phyloP scores from a whole-genome alignment of 2,113 vertebrate species.

The Microtus ochrogaster region DNA sequence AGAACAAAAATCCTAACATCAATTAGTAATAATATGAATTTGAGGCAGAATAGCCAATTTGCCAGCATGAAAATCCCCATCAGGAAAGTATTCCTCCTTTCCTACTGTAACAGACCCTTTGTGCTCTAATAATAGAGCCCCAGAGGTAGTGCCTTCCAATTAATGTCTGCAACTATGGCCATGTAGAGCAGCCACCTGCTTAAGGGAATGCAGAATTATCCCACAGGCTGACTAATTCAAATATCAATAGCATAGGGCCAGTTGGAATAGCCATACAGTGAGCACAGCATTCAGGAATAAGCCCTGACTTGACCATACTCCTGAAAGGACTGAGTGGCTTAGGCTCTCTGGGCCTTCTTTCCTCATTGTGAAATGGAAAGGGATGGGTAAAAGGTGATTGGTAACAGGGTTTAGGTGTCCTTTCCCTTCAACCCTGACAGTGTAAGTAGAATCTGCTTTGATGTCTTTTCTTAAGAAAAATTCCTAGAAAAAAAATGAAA shows the following conservation, averaged over 20 bases:
- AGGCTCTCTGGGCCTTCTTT: not conserved
- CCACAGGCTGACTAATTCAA: not conserved
- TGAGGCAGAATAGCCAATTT: constrained; percentile 65
- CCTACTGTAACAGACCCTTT: not conserved
- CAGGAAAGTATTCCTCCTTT: constrained; percentile 53
- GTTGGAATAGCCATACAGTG: not conserved
- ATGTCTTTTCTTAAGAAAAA: not conserved
- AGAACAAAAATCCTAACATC: constrained; percentile 55
- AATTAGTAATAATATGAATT: constrained; percentile 62
- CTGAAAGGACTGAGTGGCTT: not conserved
- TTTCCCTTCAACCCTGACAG: not conserved
- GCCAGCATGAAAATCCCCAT: constrained; percentile 5
- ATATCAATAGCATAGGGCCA: not conserved
- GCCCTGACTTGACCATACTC: not conserved
- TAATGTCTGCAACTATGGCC: constrained; percentile 16
- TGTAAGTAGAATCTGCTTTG: not conserved
- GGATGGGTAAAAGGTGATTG: not conserved
- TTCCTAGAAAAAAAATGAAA: not conserved
- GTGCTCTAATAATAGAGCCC: not conserved
- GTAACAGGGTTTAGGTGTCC: not conserved
- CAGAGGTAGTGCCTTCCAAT: not conserved
- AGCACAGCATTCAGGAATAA: not conserved
- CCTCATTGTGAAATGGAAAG: not conserved
- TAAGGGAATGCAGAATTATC: not conserved
- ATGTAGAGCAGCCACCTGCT: not conserved